phyloP scores from a whole-genome alignment of 2,113 vertebrate species.

The Felis chaus region DNA sequence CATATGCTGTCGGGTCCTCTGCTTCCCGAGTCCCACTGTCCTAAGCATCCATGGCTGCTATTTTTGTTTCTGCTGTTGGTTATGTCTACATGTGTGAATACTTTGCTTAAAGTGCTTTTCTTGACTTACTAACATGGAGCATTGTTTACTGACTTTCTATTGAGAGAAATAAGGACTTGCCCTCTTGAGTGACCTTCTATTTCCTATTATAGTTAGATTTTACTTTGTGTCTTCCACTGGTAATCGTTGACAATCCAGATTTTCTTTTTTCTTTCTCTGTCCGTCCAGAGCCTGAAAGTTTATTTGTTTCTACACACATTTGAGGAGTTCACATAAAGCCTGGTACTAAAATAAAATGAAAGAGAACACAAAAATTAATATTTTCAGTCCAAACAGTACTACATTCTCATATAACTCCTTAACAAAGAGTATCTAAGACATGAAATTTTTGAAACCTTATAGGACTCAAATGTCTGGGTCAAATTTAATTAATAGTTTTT shows the following conservation, averaged over 20 bases:
- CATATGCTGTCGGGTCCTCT: not conserved
- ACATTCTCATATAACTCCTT: not conserved
- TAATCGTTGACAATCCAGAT: too few relatives aligned
- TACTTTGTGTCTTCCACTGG: not conserved
- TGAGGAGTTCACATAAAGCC: not conserved
- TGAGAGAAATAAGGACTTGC: not conserved
- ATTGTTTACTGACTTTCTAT: not conserved
- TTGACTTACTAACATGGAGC: slow-evolving; percentile 18
- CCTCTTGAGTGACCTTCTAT: not conserved
- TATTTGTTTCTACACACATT: not conserved
- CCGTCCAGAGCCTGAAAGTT: not conserved
- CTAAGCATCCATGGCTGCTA: not conserved
- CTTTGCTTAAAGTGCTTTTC: slow-evolving; percentile 8
- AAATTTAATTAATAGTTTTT: slow-evolving; percentile 9
- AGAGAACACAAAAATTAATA: not conserved
- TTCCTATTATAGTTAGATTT: not conserved
- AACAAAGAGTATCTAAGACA: not conserved
- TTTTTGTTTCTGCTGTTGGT: slow-evolving; percentile 25
- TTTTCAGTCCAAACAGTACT: not conserved
- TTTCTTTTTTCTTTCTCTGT: not conserved
- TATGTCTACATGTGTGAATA: not conserved
- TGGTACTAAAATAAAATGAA: not conserved
- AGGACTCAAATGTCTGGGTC: not conserved
- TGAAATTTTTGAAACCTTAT: not conserved
- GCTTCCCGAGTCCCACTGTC: not conserved